Conservation (phyloP, 2,797 vertebrate species). For the Otolemur crassicaudatus region DNA sequence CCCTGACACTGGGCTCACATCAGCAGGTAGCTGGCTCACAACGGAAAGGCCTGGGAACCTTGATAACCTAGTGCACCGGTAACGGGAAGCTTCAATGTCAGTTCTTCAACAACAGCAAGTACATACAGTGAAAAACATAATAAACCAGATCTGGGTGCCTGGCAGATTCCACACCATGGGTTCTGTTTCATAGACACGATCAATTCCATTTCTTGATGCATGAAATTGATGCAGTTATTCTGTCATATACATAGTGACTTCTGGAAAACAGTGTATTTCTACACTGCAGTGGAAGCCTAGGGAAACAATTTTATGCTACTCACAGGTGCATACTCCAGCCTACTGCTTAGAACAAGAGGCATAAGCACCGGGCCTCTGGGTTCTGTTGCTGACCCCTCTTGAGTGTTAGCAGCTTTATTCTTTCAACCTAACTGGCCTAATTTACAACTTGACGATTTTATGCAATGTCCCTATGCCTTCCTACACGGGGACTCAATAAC, state of each 20-base stretch:
- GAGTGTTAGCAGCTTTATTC: no score
- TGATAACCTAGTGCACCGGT: not conserved
- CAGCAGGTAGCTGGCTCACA: constrained; percentile 10
- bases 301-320: not conserved
- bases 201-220: not conserved
- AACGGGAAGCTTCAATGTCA: not conserved
- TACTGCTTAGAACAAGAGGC: not conserved
- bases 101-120: not conserved
- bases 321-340: accelerated
- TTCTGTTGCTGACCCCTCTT: not conserved
- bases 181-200: accelerated
- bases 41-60: not conserved
- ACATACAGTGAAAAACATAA: accelerated
- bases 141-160: not conserved
- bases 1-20: not conserved
- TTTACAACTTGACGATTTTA: not conserved
- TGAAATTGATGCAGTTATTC: not conserved
- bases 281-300: not conserved
- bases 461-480: not conserved
- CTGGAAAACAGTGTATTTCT: not conserved
- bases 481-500: accelerated
- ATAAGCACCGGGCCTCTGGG: not conserved
- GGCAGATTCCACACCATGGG: accelerated
- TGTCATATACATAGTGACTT: not conserved
- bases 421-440: no score